These are phyloP conservation scores for Pygoscelis adeliae DNA, from an alignment of 2,113 vertebrate species.

Conservation along the genomic window DNA sequence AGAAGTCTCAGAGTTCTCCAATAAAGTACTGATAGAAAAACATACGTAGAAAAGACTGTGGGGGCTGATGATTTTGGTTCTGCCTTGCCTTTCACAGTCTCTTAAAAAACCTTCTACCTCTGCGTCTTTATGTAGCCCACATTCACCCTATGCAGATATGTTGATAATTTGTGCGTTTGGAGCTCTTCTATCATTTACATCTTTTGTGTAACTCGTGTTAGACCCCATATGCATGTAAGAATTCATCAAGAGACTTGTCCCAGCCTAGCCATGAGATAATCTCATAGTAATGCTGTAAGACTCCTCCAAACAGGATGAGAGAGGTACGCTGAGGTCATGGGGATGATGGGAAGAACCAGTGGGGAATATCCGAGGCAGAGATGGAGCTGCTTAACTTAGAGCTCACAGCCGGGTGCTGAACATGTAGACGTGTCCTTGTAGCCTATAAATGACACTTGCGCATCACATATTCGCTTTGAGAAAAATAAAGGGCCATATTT, in stretches of 20 bases:
- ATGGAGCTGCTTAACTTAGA: background rate
- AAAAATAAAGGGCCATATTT: background rate
- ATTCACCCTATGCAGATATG: background rate
- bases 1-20: background rate
- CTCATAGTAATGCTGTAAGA: background rate
- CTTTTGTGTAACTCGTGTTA: background rate
- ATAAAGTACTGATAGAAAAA: background rate
- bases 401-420: background rate
- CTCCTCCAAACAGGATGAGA: background rate
- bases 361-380: background rate
- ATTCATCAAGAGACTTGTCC: background rate
- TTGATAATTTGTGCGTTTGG: background rate
- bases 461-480: background rate
- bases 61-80: background rate
- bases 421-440: background rate
- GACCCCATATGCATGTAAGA: background rate
- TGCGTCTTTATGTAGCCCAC: background rate
- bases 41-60: background rate
- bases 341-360: background rate
- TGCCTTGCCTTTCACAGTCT: background rate
- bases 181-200: background rate
- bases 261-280: background rate
- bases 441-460: background rate
- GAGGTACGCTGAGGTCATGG: background rate
- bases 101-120: background rate